Evolutionary conservation across 2,113 vertebrate genomes (phyloP), one percentile per base, ranked within the genome.

Genomic region (Noctilio leporinus): DNA sequence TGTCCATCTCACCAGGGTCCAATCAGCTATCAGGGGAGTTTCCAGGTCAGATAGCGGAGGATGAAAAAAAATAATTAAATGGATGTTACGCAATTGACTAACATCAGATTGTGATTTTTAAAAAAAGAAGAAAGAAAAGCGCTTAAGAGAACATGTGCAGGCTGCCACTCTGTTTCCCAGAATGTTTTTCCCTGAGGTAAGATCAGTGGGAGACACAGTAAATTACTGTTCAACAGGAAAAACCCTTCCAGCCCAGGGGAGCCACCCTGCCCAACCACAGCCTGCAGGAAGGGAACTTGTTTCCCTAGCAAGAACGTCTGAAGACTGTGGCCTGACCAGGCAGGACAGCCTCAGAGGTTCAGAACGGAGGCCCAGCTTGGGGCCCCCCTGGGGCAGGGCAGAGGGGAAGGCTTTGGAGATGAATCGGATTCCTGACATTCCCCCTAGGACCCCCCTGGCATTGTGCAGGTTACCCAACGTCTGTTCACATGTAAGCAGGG

Each of bases 111-210:
- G 85, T 33, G 38, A 92, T 89, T 53, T 12, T 8, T 40, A 64
- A 45, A 80, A 64, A 65, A 51, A 76, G 65, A 35, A 69, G 65
- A 35, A 73, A 35, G 28, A 10, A 45, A 70, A 64, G 24, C 11
- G 45, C 59, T 78, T 43, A 62, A 14, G 35, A 89, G 57, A n/a
- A 51, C 4, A 4, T 5, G 0, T 26, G 14, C 6, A 28, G 47
- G 0, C 35, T 24, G 26, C 51, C 38, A 0, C 14, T 45, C 0
- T 35, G 17, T 73, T 57, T 76, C 51, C 15, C 28, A 2, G 2
- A 0, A 2, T 17, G 17, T 24, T 70, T 85, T 82, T 75, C 28
- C 47, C 75, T 16, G 49, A 24, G n/a, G n/a, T 59, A 22, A 85
- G 75, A 64, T 65, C 55, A 6, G n/a, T 59, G 19, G 55, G 69